Base-by-base conservation (phyloP, 2,888 invertebrate genomes). In the Andrena fulva region DNA sequence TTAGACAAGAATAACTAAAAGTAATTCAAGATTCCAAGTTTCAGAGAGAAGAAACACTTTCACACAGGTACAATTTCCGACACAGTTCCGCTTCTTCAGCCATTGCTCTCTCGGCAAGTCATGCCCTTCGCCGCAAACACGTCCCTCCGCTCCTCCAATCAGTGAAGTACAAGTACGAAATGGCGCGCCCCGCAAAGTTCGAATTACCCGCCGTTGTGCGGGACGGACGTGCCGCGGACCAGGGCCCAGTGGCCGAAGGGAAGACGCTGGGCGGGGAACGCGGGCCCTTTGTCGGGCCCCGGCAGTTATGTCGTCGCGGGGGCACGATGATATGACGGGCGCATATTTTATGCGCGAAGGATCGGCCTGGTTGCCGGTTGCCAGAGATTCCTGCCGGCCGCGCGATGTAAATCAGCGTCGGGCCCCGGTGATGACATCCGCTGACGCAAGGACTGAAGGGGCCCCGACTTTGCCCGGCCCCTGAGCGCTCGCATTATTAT, bases 241-340 rank as follows among this genome's bases (percentile, higher is more conserved):
- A 35, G 12, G 62, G 10, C 10, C 20, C 62, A 29, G 20, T n/a
- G 33, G 62, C 16, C 33, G 0, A 20, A 33, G 33, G 42, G 1
- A 42, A 3, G 56, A 31, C 29, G 63, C 33, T 10, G 33, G 20
- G 5, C 27, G 10, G 42, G 42, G 60, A 70, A 77, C 69, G 77
- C 50, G 78, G 67, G 54, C n/a, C 86, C 87, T 88, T 88, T 88
- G 87, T 88, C 81, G 80, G 79, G 48, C 56, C 71, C 68, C 62
- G 60, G 85, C 77, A 80, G 85, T 87, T 87, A 83, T 83, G 82
- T 79, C 83, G 84, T 84, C 78, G 80, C 78, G 73, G 85, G 86
- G 85, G 89, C 91, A 91, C 91, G 92, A 91, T 92, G 91, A 92
- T 93, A 93, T 93, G 92, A 93, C 89, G 90, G 88, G 75, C 88